phyloP scores from a whole-genome alignment of 1,140 invertebrate species.

The Prorops nasuta region DNA sequence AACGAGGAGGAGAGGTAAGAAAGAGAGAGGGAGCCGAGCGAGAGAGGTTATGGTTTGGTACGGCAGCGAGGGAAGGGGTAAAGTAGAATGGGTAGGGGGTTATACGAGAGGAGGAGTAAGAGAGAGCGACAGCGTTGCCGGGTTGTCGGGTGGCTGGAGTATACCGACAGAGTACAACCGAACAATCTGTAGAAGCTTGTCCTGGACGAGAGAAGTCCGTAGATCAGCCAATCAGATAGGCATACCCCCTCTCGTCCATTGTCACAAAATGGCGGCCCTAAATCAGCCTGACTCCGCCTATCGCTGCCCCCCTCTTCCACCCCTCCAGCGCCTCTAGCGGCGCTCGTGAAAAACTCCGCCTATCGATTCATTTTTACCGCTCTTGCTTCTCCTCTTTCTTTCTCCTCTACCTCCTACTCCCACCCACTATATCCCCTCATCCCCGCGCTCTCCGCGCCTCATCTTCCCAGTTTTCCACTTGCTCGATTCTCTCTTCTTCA shows the following conservation, averaged over 20 bases:
- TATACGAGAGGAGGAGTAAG: slow-evolving; percentile 1
- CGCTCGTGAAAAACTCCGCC: slow-evolving; percentile 55
- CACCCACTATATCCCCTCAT: neutral
- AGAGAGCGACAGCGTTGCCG: slow-evolving; percentile 6
- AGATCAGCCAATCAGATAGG: slow-evolving; percentile 59
- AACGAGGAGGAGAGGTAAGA: slow-evolving; percentile 3
- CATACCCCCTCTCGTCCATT: slow-evolving; percentile 50
- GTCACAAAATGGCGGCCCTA: slow-evolving; percentile 59
- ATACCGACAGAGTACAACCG: slow-evolving; percentile 47
- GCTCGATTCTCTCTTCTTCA: neutral
- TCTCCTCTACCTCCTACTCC: slow-evolving; percentile 1
- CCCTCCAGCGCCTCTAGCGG: slow-evolving; percentile 38
- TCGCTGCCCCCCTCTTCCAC: slow-evolving; percentile 27
- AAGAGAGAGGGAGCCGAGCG: neutral
- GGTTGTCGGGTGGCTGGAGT: slow-evolving; percentile 37
- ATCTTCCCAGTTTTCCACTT: no score
- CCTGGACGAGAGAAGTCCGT: slow-evolving; percentile 54
- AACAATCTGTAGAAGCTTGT: slow-evolving; percentile 58
- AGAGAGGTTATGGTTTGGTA: neutral
- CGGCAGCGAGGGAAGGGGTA: slow-evolving; percentile 1
- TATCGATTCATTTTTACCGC: slow-evolving; percentile 58
- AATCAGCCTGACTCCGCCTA: slow-evolving; percentile 56
- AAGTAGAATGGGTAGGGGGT: neutral
- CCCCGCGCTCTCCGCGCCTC: slow-evolving; percentile 3
- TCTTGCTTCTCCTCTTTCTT: slow-evolving; percentile 32